A percentile compares a stretch with the other conserved stretches of the same genome.
Evolutionary conservation across 2,888 invertebrate species (phyloP).

Genomic region (Drosophila neonasuta): DNA sequence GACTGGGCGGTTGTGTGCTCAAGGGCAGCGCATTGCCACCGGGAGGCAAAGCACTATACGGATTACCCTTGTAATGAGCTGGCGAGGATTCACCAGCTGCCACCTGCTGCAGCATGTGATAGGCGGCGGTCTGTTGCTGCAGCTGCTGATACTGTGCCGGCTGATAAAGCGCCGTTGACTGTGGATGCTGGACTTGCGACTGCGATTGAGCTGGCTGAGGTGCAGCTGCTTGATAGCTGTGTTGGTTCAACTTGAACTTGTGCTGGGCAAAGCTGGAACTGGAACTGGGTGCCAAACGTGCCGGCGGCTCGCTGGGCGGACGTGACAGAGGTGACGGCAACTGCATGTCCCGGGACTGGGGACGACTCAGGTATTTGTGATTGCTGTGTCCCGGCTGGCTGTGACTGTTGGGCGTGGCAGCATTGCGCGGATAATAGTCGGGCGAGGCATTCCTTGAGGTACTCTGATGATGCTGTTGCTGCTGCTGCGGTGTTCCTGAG

Average conservation of each 20-base stretch:
- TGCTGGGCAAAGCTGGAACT: slow-evolving; percentile 82
- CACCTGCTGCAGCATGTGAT: slow-evolving; percentile 74
- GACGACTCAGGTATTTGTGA: slow-evolving; percentile 77
- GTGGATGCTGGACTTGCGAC: slow-evolving; percentile 29
- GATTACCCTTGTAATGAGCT: slow-evolving; percentile 67
- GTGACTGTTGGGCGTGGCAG: slow-evolving; percentile 73
- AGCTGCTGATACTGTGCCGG: slow-evolving; percentile 69
- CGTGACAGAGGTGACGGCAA: slow-evolving; percentile 71
- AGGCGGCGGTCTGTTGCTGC: slow-evolving; percentile 70
- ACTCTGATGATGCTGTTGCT: slow-evolving; percentile 63
- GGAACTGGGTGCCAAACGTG: slow-evolving; percentile 49
- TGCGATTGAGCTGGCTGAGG: background rate
- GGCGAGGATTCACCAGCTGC: slow-evolving; percentile 71
- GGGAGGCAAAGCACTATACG: slow-evolving; percentile 69
- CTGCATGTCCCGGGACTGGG: slow-evolving; percentile 79
- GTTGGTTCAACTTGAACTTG: slow-evolving; percentile 80
- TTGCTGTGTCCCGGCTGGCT: slow-evolving; percentile 66
- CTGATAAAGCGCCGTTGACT: slow-evolving; percentile 58
- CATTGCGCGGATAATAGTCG: slow-evolving; percentile 78
- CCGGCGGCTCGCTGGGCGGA: slow-evolving; percentile 69
- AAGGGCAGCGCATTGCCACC: slow-evolving; percentile 34
- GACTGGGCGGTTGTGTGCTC: slow-evolving; percentile 41
- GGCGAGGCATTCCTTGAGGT: slow-evolving; percentile 79
- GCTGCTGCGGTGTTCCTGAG: slow-evolving; percentile 51
- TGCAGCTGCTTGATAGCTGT: slow-evolving; percentile 38